Conservation (phyloP, 2,113 vertebrate species). For the Poeciliopsis prolifica region DNA sequence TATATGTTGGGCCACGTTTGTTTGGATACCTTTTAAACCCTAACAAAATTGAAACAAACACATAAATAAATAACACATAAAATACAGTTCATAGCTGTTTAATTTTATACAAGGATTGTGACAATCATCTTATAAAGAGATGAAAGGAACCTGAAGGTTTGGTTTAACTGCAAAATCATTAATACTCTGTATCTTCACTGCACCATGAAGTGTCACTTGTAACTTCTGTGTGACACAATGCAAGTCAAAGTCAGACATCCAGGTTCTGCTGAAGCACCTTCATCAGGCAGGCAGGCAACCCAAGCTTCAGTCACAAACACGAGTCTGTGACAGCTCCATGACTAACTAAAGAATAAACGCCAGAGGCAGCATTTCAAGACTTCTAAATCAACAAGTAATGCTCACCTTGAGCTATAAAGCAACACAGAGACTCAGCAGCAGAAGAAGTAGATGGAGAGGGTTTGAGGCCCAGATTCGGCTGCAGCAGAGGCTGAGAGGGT, state of each 20-base stretch:
- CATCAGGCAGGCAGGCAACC: slow-evolving; percentile 6
- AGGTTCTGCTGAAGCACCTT: slow-evolving; percentile 13
- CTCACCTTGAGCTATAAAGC: slow-evolving; percentile 42
- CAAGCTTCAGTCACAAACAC: slow-evolving; percentile 5
- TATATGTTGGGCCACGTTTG: too few relatives aligned
- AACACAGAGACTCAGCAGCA: slow-evolving; percentile 40
- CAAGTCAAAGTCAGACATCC: slow-evolving; percentile 17
- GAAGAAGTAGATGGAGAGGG: slow-evolving; percentile 27
- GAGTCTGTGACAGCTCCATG: slow-evolving; percentile 18
- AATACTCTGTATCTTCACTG: background rate
- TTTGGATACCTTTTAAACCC: too few relatives aligned
- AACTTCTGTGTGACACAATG: background rate
- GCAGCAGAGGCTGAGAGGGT: slow-evolving; percentile 52
- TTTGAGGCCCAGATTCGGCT: slow-evolving; percentile 24
- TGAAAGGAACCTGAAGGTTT: background rate
- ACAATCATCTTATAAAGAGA: background rate
- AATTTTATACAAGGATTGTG: too few relatives aligned
- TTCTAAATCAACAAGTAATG: slow-evolving; percentile 54
- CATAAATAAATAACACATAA: too few relatives aligned
- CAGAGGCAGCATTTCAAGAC: slow-evolving; percentile 22
- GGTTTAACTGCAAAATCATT: background rate
- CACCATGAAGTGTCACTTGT: background rate
- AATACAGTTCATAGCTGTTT: too few relatives aligned
- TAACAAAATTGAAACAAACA: too few relatives aligned
- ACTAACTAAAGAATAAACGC: slow-evolving; percentile 32